Conservation (phyloP, 2,888 invertebrate species). For the Lasiommata megera region DNA sequence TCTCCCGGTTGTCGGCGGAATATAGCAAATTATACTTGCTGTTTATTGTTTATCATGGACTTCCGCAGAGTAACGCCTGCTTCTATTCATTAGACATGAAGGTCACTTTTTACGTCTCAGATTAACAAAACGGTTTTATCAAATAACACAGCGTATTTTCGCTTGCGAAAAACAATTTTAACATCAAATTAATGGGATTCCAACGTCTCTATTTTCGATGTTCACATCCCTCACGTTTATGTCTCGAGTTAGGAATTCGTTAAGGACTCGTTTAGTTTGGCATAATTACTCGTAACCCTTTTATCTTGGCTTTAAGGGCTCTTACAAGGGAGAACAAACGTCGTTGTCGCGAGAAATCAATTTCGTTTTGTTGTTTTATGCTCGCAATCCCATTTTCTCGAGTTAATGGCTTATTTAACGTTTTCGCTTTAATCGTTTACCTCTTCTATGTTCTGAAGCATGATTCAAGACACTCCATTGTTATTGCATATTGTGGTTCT, state of each 20-base stretch:
- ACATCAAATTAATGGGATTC: constrained; percentile 2
- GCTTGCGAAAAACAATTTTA: neutral
- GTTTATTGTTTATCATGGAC: too few relatives aligned
- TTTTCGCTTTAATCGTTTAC: neutral
- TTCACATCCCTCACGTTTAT: neutral
- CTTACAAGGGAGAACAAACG: neutral
- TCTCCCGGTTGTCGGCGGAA: too few relatives aligned
- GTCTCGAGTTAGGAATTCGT: constrained; percentile 14
- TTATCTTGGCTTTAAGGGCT: constrained; percentile 8
- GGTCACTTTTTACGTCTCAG: too few relatives aligned
- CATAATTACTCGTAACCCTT: constrained; percentile 15
- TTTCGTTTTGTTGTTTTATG: constrained; percentile 17
- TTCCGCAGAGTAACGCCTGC: too few relatives aligned
- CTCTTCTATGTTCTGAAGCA: neutral
- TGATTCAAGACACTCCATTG: constrained; percentile 1
- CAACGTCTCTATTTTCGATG: constrained; percentile 1
- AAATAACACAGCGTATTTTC: too few relatives aligned
- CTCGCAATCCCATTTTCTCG: constrained; percentile 10
- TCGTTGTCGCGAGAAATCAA: constrained; percentile 14
- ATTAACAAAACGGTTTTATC: too few relatives aligned
- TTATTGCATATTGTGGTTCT: neutral
- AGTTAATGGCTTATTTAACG: constrained; percentile 16
- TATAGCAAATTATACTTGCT: too few relatives aligned
- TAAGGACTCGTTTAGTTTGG: constrained; percentile 11
- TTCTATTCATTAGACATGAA: too few relatives aligned